Percentiles rank a stretch among this genome's conserved stretches.
phyloP scores from a whole-genome alignment of 2,888 invertebrate species.

The Acanthoscelides obtectus region DNA sequence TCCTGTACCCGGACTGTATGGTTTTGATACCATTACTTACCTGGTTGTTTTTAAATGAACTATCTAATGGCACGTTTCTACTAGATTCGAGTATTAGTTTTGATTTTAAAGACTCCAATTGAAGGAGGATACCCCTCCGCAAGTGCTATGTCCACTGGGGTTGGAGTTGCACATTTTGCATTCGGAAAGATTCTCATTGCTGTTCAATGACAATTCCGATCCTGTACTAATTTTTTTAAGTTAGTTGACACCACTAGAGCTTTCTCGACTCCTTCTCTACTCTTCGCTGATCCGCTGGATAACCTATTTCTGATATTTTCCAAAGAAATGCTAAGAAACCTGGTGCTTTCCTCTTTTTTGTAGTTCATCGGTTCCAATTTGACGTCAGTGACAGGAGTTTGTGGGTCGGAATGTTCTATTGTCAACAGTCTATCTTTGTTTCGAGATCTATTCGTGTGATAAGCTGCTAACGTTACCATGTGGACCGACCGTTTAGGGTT shows the following conservation, averaged over 20 bases:
- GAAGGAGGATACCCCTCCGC: too few relatives aligned
- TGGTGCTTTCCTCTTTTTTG: slow-evolving; percentile 38
- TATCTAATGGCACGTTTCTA: too few relatives aligned
- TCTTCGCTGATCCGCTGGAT: slow-evolving; percentile 46
- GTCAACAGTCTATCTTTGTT: slow-evolving; percentile 16
- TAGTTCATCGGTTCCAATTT: slow-evolving; percentile 32
- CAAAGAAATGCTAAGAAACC: slow-evolving; percentile 49
- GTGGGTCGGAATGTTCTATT: slow-evolving; percentile 30
- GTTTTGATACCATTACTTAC: too few relatives aligned
- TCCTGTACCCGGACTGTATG: too few relatives aligned
- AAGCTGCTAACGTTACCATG: slow-evolving; percentile 21
- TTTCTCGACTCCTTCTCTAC: slow-evolving; percentile 19
- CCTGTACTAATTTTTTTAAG: too few relatives aligned
- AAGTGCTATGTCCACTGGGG: too few relatives aligned
- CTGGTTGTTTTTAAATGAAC: too few relatives aligned
- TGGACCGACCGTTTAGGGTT: slow-evolving; percentile 26
- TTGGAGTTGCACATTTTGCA: too few relatives aligned
- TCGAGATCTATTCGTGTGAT: slow-evolving; percentile 11
- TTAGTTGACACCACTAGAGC: slow-evolving; percentile 4
- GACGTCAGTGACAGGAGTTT: slow-evolving; percentile 43
- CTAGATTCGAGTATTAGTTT: too few relatives aligned
- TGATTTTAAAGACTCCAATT: too few relatives aligned
- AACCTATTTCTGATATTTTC: slow-evolving; percentile 56
- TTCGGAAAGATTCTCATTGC: too few relatives aligned
- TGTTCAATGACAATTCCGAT: too few relatives aligned